Evolutionary conservation across 2,113 vertebrate species (phyloP), one percentile per base, ranked within the genome.

Genomic region (Macrotus californicus): DNA sequence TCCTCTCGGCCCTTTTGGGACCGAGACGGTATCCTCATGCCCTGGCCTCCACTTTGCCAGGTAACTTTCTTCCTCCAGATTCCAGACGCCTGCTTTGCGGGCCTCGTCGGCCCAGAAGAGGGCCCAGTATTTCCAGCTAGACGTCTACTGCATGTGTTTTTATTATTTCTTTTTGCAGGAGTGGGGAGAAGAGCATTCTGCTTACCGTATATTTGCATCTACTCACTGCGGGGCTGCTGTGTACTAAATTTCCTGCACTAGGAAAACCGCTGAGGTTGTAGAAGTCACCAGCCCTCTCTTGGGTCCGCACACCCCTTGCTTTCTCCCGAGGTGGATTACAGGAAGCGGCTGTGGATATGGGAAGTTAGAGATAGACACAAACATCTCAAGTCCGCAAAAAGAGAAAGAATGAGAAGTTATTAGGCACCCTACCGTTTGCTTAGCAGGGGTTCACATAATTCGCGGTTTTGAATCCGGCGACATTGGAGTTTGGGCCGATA

Each of bases 401-500:
- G 56, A 48, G 24, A 86, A 72, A 64, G 43, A 69, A 86, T 64
- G 52, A 70, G 36, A 82, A 93, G 76, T 94, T 90, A 5, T n/a
- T 41, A 43, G 15, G 94, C 94, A 70, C 90, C 87, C 87, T 85
- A n/a, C 88, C 64, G 90, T 94, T 95, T 91, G 97, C 96, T 91
- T 67, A 31, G 93, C 56, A 26, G 21, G 94, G 91, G 64, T 84
- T 95, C 87, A 41, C 79, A 31, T 64, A 95, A 95, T 95, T 96
- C 70, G 91, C 94, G 50, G 97, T 90, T 96, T 97, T 73, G 90
- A 22, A 89, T 97, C 89, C 52, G 96, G 93, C 95, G 98, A 95
- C 97, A 12, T 19, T 10, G 96, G 92, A 97, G 64, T 96, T 85
- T 86, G 96, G 96, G 94, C 89, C 48, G 88, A 95, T 97, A 97